Percentiles rank a stretch among this genome's conserved stretches.
Evolutionary conservation across 2,888 invertebrate genomes (phyloP).

Genomic region (Rosalia funebris): DNA sequence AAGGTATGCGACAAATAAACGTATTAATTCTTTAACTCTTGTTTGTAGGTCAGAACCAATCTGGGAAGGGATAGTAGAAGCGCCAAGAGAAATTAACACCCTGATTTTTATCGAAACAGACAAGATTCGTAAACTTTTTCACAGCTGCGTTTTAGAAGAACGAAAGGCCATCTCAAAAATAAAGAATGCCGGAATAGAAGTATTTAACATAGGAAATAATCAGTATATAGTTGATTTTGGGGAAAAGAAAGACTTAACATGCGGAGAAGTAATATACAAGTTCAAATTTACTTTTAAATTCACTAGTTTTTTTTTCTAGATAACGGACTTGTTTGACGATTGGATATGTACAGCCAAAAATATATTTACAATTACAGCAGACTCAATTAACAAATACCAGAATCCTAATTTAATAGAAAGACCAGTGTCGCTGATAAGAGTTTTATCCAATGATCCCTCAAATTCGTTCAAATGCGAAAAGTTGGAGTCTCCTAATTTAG

Average conservation of each 20-base stretch:
- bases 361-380: constrained; percentile 55
- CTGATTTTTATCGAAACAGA: constrained; percentile 48
- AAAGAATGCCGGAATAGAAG: constrained; percentile 40
- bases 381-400: constrained; percentile 52
- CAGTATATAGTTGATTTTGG: constrained; percentile 44
- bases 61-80: constrained; percentile 43
- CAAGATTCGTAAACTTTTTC: constrained; percentile 37
- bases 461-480: constrained; percentile 43
- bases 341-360: constrained; percentile 53
- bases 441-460: constrained; percentile 43
- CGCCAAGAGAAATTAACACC: constrained; percentile 41
- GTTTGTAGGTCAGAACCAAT: constrained; percentile 40
- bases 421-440: constrained; percentile 50
- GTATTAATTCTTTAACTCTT: no score
- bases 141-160: constrained; percentile 35
- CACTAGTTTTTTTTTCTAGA: constrained; percentile 47
- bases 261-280: constrained; percentile 50
- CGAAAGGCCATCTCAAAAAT: constrained; percentile 35
- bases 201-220: constrained; percentile 38
- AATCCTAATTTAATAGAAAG: constrained; percentile 44
- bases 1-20: no score
- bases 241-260: constrained; percentile 41
- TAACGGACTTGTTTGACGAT: constrained; percentile 51
- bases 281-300: no score
- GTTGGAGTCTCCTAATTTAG: constrained; percentile 59